phyloP scores from a whole-genome alignment of 2,888 invertebrate species.

The Tridacna gigas region DNA sequence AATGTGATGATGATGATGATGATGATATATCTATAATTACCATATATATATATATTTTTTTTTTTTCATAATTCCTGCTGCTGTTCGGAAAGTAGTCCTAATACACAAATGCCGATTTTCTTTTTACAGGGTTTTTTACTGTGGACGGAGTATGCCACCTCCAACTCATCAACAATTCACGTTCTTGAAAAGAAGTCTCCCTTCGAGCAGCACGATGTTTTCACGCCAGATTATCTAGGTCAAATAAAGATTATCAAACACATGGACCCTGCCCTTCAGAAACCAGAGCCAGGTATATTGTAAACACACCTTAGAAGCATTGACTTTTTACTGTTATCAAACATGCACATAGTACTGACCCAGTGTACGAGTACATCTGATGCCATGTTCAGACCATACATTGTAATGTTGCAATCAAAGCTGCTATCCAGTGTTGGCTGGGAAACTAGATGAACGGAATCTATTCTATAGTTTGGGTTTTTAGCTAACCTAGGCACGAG shows the following conservation, averaged over 20 bases:
- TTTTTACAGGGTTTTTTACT: conserved; percentile 7
- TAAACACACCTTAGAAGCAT: too few relatives aligned
- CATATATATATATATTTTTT: too few relatives aligned
- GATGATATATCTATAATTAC: too few relatives aligned
- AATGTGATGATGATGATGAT: too few relatives aligned
- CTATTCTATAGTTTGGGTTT: too few relatives aligned
- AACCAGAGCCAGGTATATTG: not conserved
- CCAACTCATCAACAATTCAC: not conserved
- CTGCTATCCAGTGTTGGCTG: too few relatives aligned
- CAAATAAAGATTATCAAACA: not conserved
- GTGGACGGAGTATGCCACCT: not conserved
- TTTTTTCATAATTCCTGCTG: too few relatives aligned
- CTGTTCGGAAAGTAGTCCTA: not conserved
- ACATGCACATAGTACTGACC: not conserved
- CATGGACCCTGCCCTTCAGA: conserved; percentile 11
- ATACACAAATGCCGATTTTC: not conserved
- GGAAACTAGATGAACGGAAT: too few relatives aligned
- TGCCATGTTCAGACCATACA: not conserved
- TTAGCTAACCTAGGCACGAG: too few relatives aligned
- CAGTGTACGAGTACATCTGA: not conserved
- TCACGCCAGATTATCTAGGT: not conserved
- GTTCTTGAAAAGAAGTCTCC: not conserved
- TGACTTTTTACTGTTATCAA: too few relatives aligned
- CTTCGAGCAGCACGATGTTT: not conserved
- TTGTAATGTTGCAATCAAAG: not conserved